A percentile compares a stretch with the other conserved stretches of the same genome.
phyloP scores from a whole-genome alignment of 1,140 invertebrate species.

The Sweltsa coloradensis region DNA sequence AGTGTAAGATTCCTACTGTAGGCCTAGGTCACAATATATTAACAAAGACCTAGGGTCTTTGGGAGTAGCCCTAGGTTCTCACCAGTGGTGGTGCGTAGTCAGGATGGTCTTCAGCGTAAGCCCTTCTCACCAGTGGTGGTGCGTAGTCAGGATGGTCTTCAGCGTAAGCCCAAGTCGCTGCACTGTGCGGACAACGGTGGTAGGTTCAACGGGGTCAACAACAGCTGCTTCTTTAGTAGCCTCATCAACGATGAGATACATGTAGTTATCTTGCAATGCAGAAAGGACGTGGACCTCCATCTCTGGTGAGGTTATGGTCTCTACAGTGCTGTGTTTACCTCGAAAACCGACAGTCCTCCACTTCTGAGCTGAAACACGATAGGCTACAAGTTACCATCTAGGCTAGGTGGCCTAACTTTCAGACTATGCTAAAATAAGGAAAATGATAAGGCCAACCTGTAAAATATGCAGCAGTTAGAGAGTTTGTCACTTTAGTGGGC shows the following conservation, averaged over 20 bases:
- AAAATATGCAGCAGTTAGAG: slow-evolving; percentile 42
- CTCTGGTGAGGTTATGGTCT: slow-evolving; percentile 33
- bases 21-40: too few species aligned
- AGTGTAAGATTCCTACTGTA: too few species aligned
- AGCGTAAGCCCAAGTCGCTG: slow-evolving; percentile 58
- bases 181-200: slow-evolving; percentile 58
- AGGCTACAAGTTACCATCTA: background rate
- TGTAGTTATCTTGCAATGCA: slow-evolving; percentile 86
- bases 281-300: slow-evolving; percentile 63
- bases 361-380: slow-evolving; percentile 21
- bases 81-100: too few species aligned
- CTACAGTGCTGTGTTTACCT: slow-evolving; percentile 41
- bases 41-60: too few species aligned
- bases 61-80: too few species aligned
- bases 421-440: too few species aligned
- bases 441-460: slow-evolving; percentile 44
- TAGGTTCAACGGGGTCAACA: slow-evolving; percentile 89
- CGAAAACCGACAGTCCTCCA: slow-evolving; percentile 38
- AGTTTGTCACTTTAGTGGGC: slow-evolving; percentile 24
- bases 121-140: slow-evolving; percentile 85
- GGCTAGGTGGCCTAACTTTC: too few species aligned
- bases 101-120: too few species aligned
- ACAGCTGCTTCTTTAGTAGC: slow-evolving; percentile 73
- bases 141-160: slow-evolving; percentile 82
- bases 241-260: slow-evolving; percentile 88